phyloP scores from a whole-genome alignment of 2,797 vertebrate genomes.

The Enteromius treurensis region DNA sequence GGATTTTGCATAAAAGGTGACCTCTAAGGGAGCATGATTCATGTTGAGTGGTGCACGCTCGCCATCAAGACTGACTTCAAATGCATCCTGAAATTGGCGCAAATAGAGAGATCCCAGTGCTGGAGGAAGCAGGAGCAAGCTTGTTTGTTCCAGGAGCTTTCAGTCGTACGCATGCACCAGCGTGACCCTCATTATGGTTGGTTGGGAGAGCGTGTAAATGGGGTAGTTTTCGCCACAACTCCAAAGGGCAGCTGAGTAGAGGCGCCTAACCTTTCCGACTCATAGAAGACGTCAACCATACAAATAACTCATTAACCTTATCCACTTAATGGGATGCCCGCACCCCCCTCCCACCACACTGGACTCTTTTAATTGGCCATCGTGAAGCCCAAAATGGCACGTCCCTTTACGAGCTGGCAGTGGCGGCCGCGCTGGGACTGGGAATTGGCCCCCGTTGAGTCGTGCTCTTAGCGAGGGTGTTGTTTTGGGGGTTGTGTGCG shows the following conservation, averaged over 20 bases:
- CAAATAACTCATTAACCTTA: constrained; percentile 89
- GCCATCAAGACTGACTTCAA: not conserved
- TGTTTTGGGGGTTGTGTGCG: constrained; percentile 54
- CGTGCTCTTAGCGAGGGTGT: constrained; percentile 14
- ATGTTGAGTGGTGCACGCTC: not conserved
- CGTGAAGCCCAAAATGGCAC: constrained; percentile 71
- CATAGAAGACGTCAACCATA: constrained; percentile 80
- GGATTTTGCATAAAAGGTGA: no score
- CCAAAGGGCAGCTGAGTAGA: constrained; percentile 81
- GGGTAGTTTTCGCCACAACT: constrained; percentile 62
- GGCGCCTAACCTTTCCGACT: constrained; percentile 81
- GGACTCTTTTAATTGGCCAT: constrained; percentile 79
- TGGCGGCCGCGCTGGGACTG: constrained; percentile 36
- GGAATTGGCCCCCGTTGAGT: constrained; percentile 67
- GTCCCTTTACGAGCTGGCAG: constrained; percentile 55
- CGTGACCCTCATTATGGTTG: constrained; percentile 77
- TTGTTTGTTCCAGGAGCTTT: constrained; percentile 64
- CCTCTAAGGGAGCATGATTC: not conserved
- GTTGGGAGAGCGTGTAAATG: constrained; percentile 77
- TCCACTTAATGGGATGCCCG: constrained; percentile 79
- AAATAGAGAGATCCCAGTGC: not conserved
- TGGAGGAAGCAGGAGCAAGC: constrained; percentile 56
- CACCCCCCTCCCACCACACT: constrained; percentile 62
- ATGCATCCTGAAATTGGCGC: not conserved
- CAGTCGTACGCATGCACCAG: constrained; percentile 66